phyloP scores from a whole-genome alignment of 2,797 vertebrate genomes.

The Ataeniobius toweri region DNA sequence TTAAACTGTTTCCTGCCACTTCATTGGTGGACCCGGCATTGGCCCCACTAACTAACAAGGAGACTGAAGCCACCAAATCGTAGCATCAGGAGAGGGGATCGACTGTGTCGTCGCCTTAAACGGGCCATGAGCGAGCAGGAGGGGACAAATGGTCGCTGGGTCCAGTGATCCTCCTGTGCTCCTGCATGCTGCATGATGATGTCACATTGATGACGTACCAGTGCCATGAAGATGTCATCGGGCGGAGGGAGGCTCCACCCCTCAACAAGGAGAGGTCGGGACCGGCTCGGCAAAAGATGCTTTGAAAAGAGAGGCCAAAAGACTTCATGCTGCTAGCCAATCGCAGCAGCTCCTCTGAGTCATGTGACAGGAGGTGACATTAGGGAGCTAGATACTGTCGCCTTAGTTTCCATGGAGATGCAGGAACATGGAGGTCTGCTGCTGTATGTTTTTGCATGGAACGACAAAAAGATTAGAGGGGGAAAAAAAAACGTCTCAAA shows the following conservation, averaged over 20 bases:
- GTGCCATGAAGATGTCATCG: conserved; percentile 48
- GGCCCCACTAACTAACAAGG: conserved; percentile 94
- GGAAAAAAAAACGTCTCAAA: conserved; percentile 64
- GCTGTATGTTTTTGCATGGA: conserved; percentile 57
- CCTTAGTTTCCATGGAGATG: conserved; percentile 39
- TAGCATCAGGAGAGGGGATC: conserved; percentile 63
- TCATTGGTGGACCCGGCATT: conserved; percentile 95
- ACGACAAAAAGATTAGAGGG: conserved; percentile 31
- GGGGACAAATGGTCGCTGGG: neutral
- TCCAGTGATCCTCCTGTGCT: conserved; percentile 80
- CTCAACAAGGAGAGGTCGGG: neutral
- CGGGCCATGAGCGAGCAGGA: conserved; percentile 64
- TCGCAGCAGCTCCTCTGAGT: conserved; percentile 49
- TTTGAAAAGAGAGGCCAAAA: conserved; percentile 26
- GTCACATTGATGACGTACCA: conserved; percentile 31
- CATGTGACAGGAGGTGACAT: conserved; percentile 32
- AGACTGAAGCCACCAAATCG: conserved; percentile 87
- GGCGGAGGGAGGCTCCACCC: conserved; percentile 67
- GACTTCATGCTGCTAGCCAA: conserved; percentile 40
- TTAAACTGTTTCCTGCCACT: conserved; percentile 96
- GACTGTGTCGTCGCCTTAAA: conserved; percentile 13
- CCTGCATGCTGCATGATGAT: conserved; percentile 92
- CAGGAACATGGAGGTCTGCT: conserved; percentile 44
- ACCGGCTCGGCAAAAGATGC: conserved; percentile 28
- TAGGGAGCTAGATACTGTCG: conserved; percentile 19